phyloP scores from a whole-genome alignment of 2,113 vertebrate genomes.

The Peromyscus maniculatus region DNA sequence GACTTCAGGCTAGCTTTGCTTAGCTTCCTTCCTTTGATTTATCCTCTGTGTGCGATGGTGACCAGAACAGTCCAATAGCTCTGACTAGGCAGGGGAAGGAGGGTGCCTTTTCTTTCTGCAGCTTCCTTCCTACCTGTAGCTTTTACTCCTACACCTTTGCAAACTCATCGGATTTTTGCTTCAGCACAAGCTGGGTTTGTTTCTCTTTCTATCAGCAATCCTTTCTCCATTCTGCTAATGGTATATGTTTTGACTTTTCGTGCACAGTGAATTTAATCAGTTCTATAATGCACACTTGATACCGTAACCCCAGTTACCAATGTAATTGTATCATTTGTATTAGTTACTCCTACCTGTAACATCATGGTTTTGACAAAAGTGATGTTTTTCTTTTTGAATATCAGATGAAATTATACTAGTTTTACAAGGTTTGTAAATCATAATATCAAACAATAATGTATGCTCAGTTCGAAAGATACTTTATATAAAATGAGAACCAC shows the following conservation, averaged over 20 bases:
- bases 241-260: neutral
- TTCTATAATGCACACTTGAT: neutral
- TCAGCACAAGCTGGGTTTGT: neutral
- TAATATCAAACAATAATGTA: neutral
- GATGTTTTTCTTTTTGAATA: constrained; percentile 8
- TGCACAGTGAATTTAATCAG: neutral
- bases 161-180: neutral
- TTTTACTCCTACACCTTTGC: neutral
- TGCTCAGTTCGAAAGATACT: neutral
- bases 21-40: neutral
- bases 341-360: neutral
- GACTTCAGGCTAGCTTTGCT: neutral
- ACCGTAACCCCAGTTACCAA: neutral
- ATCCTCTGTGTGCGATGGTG: neutral
- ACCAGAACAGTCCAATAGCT: neutral
- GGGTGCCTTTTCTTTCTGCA: neutral
- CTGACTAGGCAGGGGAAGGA: neutral
- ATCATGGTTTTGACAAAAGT: neutral
- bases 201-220: neutral
- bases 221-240: neutral
- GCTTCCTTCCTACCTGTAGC: neutral
- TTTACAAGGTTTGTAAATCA: neutral
- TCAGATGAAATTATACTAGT: neutral
- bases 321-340: neutral
- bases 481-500: neutral